Conservation (phyloP, 2,113 vertebrate genomes). For the Sterrhoptilus dennistouni region DNA sequence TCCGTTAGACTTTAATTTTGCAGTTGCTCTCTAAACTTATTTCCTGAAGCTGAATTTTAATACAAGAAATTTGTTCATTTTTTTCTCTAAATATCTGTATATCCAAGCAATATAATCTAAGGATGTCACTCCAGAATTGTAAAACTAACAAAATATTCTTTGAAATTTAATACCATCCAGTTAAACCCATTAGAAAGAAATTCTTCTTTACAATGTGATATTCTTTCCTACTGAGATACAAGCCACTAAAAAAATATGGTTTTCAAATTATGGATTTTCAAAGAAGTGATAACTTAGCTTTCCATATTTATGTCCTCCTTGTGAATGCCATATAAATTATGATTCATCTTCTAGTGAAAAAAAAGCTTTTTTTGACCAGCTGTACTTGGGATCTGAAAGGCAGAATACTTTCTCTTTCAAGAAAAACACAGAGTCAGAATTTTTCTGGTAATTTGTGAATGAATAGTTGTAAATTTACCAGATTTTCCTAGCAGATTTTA, state of each 20-base stretch:
- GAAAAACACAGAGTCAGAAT: not conserved
- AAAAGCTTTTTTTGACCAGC: not conserved
- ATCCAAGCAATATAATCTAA: not conserved
- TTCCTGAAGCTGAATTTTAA: not conserved
- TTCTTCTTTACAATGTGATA: not conserved
- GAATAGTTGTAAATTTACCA: not conserved
- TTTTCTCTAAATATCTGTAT: not conserved
- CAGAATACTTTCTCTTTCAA: not conserved
- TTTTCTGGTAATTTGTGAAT: constrained; percentile 19
- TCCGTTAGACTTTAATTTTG: not conserved
- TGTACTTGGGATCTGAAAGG: not conserved
- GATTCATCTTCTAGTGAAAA: constrained; percentile 24
- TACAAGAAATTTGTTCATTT: not conserved
- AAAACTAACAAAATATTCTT: not conserved
- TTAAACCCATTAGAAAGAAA: not conserved
- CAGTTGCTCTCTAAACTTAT: not conserved
- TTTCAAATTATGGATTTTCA: not conserved
- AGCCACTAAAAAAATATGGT: not conserved
- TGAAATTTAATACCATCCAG: not conserved
- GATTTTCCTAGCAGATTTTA: not conserved
- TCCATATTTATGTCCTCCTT: constrained; percentile 33
- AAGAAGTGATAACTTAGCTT: not conserved
- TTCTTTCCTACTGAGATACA: not conserved
- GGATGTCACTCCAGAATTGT: not conserved
- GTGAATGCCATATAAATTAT: constrained; percentile 7